Base-by-base conservation (phyloP, 2,888 invertebrate species). In the Coelinius sp. region DNA sequence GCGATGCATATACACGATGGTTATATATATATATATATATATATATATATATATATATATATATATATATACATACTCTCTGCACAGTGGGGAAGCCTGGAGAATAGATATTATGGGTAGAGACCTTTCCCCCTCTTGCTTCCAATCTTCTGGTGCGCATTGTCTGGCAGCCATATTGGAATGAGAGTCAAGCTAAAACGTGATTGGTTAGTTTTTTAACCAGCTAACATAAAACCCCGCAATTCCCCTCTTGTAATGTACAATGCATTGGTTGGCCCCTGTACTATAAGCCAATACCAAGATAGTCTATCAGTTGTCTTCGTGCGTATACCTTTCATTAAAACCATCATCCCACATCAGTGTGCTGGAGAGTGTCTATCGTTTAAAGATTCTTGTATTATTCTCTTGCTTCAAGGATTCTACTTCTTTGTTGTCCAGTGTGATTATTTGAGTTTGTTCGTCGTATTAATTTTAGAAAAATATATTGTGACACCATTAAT, bases 111-210 rank as follows among this genome's bases (percentile, higher is more conserved):
- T 85, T 83, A 86, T 84, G 85, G 85, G 84, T 84, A 84, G 82
- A 82, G n/a, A 78, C 75, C 74, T 71, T 80, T 79, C 81, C 80
- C 80, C 79, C 80, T 77, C 79, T 72, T 52, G 67, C 68, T 49
- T 71, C 72, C 77, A 76, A 77, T 76, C 77, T 78, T 80, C 79
- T 78, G 76, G 77, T 81, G 82, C 82, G 83, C 81, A 86, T 85
- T 86, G 85, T 85, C 84, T 81, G 83, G 85, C 86, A 83, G 85
- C 86, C 86, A 86, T 86, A 81, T 85, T 86, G 85, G 84, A 84
- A 79, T 82, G 80, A 82, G 81, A 85, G 69, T 82, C 83, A 80
- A n/a, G 44, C 84, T 83, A 80, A 80, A 80, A 75, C 81, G 80
- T 78, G 85, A 86, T 86, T 86, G 86, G 86, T 86, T 83, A 79